These are phyloP conservation scores for Hippocampus zosterae DNA, from an alignment of 2,113 vertebrate genomes.

Conservation along the genomic window DNA sequence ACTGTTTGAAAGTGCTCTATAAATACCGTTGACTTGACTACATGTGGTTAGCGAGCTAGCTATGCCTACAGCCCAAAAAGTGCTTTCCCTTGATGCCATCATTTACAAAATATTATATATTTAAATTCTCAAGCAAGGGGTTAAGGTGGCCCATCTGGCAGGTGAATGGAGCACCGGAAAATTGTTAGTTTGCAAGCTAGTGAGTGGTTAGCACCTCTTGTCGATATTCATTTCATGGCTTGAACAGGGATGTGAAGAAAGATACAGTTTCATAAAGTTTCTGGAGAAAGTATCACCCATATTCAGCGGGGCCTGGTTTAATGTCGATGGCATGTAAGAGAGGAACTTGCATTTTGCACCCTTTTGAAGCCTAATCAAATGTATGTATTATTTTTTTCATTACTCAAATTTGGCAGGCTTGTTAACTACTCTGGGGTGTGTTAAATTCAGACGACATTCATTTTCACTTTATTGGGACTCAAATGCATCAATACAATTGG, in stretches of 20 bases:
- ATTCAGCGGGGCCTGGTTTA: neutral
- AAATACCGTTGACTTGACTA: too few relatives aligned
- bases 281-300: too few relatives aligned
- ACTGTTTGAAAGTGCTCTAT: too few relatives aligned
- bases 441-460: neutral
- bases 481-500: neutral
- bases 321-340: neutral
- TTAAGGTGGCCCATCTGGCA: too few relatives aligned
- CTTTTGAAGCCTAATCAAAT: neutral
- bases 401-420: neutral
- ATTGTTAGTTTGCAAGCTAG: neutral
- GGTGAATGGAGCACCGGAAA: too few relatives aligned
- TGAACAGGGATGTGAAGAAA: too few relatives aligned
- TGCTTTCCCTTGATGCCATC: too few relatives aligned
- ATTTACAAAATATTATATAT: neutral
- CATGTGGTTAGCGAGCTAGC: too few relatives aligned
- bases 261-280: too few relatives aligned
- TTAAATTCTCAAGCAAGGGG: neutral
- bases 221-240: neutral
- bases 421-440: neutral
- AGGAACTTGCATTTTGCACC: neutral
- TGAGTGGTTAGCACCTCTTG: neutral
- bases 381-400: neutral
- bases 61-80: too few relatives aligned
- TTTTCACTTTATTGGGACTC: neutral